These are phyloP conservation scores for Tetramorium parvispinum DNA, from an alignment of 1,140 invertebrate species.

Conservation along the genomic window DNA sequence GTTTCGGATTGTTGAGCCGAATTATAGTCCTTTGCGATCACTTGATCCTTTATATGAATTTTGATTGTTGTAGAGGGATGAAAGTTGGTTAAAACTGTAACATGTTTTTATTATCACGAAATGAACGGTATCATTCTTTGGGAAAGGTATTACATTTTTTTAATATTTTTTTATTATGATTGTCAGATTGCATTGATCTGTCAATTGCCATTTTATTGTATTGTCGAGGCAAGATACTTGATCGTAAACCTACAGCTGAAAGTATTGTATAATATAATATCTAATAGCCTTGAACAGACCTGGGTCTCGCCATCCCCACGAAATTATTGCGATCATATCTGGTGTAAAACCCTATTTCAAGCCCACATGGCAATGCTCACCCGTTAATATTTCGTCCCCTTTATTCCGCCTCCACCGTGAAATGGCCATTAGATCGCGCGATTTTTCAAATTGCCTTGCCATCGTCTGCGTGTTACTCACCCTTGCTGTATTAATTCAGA, in stretches of 20 bases:
- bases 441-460: constrained; percentile 79
- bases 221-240: constrained; percentile 26
- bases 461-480: constrained; percentile 18
- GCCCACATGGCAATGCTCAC: constrained; percentile 75
- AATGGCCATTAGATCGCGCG: constrained; percentile 80
- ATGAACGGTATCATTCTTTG: background rate
- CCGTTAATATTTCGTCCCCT: constrained; percentile 73
- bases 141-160: background rate
- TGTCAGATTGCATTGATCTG: background rate
- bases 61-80: background rate
- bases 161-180: background rate
- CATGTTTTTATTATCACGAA: background rate
- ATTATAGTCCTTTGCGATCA: constrained; percentile 14
- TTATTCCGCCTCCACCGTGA: constrained; percentile 74
- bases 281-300: constrained; percentile 30
- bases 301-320: constrained; percentile 50
- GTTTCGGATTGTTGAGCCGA: constrained; percentile 28
- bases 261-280: constrained; percentile 30
- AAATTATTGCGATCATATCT: constrained; percentile 82
- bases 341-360: constrained; percentile 76
- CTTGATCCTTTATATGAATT: constrained; percentile 14
- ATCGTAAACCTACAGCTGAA: constrained; percentile 48
- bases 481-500: constrained; percentile 69
- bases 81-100: constrained; percentile 20
- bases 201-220: background rate